Conservation (phyloP, 2,888 invertebrate species). For the Aromia moschata region DNA sequence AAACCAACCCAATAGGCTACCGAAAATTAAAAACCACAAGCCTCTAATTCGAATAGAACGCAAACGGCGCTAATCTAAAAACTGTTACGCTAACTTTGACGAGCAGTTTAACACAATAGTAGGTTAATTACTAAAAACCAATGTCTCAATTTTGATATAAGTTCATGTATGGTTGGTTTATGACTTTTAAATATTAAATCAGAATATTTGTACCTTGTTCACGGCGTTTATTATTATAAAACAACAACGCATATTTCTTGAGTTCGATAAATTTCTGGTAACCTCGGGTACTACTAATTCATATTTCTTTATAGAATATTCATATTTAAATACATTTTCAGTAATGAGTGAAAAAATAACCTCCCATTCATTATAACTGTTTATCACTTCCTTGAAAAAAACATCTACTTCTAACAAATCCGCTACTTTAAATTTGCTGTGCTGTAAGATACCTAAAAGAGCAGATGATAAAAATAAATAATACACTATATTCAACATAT, state of each 20-base stretch:
- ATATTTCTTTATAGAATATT: constrained; percentile 43
- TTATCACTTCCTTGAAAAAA: constrained; percentile 43
- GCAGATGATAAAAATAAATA: neutral
- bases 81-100: too few relatives aligned
- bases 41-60: too few relatives aligned
- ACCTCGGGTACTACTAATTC: constrained; percentile 45
- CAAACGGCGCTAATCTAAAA: too few relatives aligned
- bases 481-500: neutral
- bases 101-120: too few relatives aligned
- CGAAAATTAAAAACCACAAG: too few relatives aligned
- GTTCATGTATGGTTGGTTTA: too few relatives aligned
- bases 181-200: too few relatives aligned
- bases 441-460: constrained; percentile 51
- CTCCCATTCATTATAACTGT: constrained; percentile 46
- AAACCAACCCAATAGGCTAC: too few relatives aligned
- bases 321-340: constrained; percentile 50
- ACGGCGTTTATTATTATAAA: constrained; percentile 46
- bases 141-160: too few relatives aligned
- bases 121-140: too few relatives aligned
- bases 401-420: constrained; percentile 40
- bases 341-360: constrained; percentile 46
- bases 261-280: constrained; percentile 44
- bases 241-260: constrained; percentile 47
- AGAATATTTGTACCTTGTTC: constrained; percentile 50
- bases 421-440: constrained; percentile 42